Evolutionary conservation across 2,888 invertebrate genomes (phyloP), one percentile per base, ranked within the genome.

Genomic region (Callyntrura sp.): DNA sequence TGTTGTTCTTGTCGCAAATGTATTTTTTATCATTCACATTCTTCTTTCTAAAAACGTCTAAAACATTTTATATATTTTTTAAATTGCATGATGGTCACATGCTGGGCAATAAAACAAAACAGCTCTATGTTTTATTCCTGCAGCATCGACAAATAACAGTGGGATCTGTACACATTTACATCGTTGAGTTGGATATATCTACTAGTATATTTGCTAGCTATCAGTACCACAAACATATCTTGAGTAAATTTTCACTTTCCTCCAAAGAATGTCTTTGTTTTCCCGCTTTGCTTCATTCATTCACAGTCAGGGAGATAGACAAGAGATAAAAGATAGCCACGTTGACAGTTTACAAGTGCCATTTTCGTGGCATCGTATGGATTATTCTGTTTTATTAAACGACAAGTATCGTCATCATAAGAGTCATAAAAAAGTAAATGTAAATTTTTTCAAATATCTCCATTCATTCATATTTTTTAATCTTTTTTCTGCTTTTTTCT

Each of bases 291-390:
- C 20, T 76, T 48, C 3, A 48, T 8, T 5, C 45, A 20, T 45
- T 45, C 43, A n/a, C n/a, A 25, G 25, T 65, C 11, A 17, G 17
- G 14, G 3, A 6, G 12, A 28, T 25, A 4, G 65, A 68, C 73
- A 20, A 20, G 48, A 73, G 73, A 73, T 76, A 23, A 76, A 76
- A 76, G 51, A 76, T 76, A 76, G 51, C 51, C 28, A 25, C 48
- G 76, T 76, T 76, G 76, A 76, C 76, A 76, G 76, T 76, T 76
- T 76, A 76, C 76, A 76, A 76, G 76, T 76, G 76, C 76, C 76
- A 76, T 76, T 76, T 73, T 76, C 76, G 48, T 76, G 51, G 48
- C 51, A 17, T 76, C 20, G 20, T 51, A 76, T 76, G 23, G 12
- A 20, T 14, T 3, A 76, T 45, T 76, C 43, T 35, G 11, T 45